Percentiles rank a stretch among this genome's conserved stretches.
Conservation (phyloP, 2,113 vertebrate species). For the Hippocampus barbouri region DNA sequence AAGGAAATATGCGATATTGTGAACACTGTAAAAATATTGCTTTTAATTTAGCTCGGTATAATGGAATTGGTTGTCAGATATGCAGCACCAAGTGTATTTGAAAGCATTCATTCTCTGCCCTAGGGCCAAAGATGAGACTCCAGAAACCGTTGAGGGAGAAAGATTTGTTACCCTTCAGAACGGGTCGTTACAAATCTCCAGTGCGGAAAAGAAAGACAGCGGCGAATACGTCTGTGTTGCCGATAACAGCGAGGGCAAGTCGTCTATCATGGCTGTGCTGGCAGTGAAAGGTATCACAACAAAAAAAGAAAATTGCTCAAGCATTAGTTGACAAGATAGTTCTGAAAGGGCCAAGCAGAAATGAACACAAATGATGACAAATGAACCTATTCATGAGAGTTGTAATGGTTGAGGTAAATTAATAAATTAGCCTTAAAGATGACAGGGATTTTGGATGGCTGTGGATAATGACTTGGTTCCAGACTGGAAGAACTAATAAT, state of each 20-base stretch:
- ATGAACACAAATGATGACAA: background rate
- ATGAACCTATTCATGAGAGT: background rate
- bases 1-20: background rate
- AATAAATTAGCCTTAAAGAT: background rate
- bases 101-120: conserved; percentile 28
- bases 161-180: conserved; percentile 65
- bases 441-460: background rate
- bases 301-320: conserved; percentile 16
- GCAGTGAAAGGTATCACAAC: conserved; percentile 81
- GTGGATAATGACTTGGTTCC: background rate
- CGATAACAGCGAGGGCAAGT: conserved; percentile 76
- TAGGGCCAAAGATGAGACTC: conserved; percentile 78
- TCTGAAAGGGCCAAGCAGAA: background rate
- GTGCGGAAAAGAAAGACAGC: conserved; percentile 72
- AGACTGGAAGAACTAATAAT: background rate
- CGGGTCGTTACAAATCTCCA: conserved; percentile 79
- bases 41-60: background rate
- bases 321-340: conserved; percentile 1
- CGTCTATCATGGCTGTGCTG: conserved; percentile 77
- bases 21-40: conserved; percentile 1
- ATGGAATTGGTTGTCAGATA: background rate
- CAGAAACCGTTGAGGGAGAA: conserved; percentile 52
- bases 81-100: background rate
- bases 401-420: conserved; percentile 5
- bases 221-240: conserved; percentile 82